A percentile compares a stretch with the other conserved stretches of the same genome.
These are phyloP conservation scores for Drosophila ironensis DNA, from an alignment of 1,140 invertebrate genomes.

Conservation along the genomic window DNA sequence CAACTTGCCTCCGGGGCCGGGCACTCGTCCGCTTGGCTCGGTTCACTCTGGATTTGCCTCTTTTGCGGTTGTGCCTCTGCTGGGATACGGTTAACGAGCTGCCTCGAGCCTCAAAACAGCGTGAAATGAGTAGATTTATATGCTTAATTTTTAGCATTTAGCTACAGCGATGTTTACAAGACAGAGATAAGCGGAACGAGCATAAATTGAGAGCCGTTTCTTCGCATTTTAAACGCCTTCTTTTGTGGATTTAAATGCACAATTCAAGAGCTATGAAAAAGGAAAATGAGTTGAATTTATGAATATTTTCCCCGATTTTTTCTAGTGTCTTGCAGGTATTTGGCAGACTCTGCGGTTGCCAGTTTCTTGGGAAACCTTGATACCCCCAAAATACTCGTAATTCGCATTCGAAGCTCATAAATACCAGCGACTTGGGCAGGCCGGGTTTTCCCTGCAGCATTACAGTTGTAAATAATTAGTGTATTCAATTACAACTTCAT, in stretches of 20 bases:
- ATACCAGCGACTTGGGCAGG: slow-evolving; percentile 13
- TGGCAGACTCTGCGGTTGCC: too few relatives aligned
- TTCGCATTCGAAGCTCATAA: slow-evolving; percentile 42
- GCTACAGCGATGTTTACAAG: slow-evolving; percentile 11
- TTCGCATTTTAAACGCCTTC: too few relatives aligned
- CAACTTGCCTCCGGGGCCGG: slow-evolving; percentile 18
- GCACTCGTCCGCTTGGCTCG: not conserved
- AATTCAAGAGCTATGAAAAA: too few relatives aligned
- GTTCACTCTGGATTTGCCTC: slow-evolving; percentile 8
- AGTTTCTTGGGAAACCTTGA: not conserved
- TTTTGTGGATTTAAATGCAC: too few relatives aligned
- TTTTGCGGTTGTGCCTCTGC: slow-evolving; percentile 21
- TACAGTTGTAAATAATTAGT: slow-evolving; percentile 51
- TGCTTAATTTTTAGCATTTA: slow-evolving; percentile 51
- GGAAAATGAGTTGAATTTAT: too few relatives aligned
- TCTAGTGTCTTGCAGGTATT: too few relatives aligned
- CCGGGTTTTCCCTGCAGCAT: slow-evolving; percentile 10
- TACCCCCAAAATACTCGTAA: slow-evolving; percentile 17
- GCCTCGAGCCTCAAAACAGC: slow-evolving; percentile 40
- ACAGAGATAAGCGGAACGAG: too few relatives aligned
- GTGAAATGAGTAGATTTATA: slow-evolving; percentile 61
- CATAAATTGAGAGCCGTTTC: too few relatives aligned
- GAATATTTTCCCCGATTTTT: too few relatives aligned
- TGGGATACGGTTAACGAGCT: slow-evolving; percentile 31
- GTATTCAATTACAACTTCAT: slow-evolving; percentile 72